These are phyloP conservation scores for Protomyctophum bolini DNA, from an alignment of 2,113 vertebrate genomes.

Conservation along the genomic window DNA sequence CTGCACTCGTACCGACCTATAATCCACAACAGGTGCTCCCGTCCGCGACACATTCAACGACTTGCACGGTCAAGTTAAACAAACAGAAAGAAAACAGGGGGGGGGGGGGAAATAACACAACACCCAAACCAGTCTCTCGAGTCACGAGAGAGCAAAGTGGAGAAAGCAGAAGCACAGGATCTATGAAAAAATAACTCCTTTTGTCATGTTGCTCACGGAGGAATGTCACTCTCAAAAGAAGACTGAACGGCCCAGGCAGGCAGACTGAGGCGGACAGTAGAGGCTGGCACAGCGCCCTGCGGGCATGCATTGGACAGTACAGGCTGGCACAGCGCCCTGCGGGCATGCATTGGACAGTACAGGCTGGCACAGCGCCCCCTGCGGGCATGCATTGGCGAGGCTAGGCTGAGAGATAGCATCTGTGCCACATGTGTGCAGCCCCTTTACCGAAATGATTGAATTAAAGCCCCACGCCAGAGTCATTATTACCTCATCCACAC, in stretches of 20 bases:
- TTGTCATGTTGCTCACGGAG: conserved; percentile 38
- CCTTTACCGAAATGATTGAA: conserved; percentile 68
- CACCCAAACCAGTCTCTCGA: conserved; percentile 54
- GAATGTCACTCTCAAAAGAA: conserved; percentile 46
- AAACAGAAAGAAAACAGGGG: conserved; percentile 43
- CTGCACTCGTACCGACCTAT: conserved; percentile 32
- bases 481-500: conserved; percentile 64
- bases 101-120: conserved; percentile 11
- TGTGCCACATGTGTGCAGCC: conserved; percentile 60
- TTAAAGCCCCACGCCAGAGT: conserved; percentile 62
- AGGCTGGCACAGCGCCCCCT: conserved; percentile 24
- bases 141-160: conserved; percentile 31
- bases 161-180: conserved; percentile 39
- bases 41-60: conserved; percentile 33
- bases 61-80: conserved; percentile 26
- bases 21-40: conserved; percentile 62
- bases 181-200: conserved; percentile 59
- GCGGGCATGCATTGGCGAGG: conserved; percentile 15
- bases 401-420: conserved; percentile 53
- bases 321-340: neutral
- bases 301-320: no score
- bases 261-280: no score
- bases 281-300: no score
- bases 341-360: conserved; percentile 27
- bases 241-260: conserved; percentile 28